Base-by-base conservation (phyloP, 2,888 invertebrate genomes). In the Andrena praecox region DNA sequence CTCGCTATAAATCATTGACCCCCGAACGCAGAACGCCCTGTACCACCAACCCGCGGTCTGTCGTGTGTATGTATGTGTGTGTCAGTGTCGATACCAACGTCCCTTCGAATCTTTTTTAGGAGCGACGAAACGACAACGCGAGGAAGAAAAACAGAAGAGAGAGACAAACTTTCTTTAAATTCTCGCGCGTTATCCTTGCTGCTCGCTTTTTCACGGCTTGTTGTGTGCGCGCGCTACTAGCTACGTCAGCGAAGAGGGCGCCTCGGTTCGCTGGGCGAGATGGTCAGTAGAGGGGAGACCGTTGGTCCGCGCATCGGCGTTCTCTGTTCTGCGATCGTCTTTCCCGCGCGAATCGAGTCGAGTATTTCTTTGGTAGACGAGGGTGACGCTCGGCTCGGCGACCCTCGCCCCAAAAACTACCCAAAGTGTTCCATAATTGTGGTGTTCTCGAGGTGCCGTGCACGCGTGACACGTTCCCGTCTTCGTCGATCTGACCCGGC, bases 1-100 rank as follows among this genome's bases (percentile, higher is more conserved):
- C 92, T 91, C 91, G 89, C 90, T 90, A 88, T 86, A 89, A 91
- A 91, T 85, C 89, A 91, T 89, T 85, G 87, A 88, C 90, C 92
- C 92, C 91, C 91, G 89, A 89, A 90, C 90, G 92, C 91, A 87
- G 92, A 93, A 93, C 92, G 92, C 93, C 93, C 93, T 93, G 93
- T 93, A 92, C 86, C 89, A 89, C 70, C 85, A 84, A 87, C 79
- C 76, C 62, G 80, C 74, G 87, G 85, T 85, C 80, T 72, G 77
- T 87, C 80, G 84, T 82, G 86, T 81, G 85, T 84, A 80, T 82
- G 85, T 82, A 79, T 85, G 77, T 84, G 72, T 77, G 77, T 74
- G 69, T 62, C 77, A 80, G 82, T 80, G 81, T 87, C 80, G 80
- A 77, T 42, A 85, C 77, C 82, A 84, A 89, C 82, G 85, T 82